phyloP scores from a whole-genome alignment of 2,888 invertebrate genomes.

The Sinodicranocentrus sp. region DNA sequence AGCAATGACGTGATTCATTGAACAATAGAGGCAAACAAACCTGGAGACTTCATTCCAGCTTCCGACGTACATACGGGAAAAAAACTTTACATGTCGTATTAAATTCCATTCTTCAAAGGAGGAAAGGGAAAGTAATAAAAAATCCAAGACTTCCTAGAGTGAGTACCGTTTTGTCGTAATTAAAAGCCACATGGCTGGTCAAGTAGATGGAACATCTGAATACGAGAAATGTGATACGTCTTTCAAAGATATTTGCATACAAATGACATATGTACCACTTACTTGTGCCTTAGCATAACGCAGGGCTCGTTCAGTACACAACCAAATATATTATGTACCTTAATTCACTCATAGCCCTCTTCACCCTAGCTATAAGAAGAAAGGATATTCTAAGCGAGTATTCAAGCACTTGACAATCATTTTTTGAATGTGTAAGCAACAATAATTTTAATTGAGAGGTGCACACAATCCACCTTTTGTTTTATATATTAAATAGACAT shows the following conservation, averaged over 20 bases:
- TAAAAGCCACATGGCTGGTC: not conserved
- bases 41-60: not conserved
- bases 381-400: not conserved
- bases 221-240: not conserved
- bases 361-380: too few relatives aligned
- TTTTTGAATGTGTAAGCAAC: constrained; percentile 7
- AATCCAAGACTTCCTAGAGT: not conserved
- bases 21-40: not conserved
- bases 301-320: not conserved
- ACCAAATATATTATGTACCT: not conserved
- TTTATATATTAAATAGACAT: constrained; percentile 24
- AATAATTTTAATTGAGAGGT: constrained; percentile 34
- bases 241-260: constrained; percentile 22
- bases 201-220: not conserved
- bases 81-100: not conserved
- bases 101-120: not conserved
- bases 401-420: constrained; percentile 16
- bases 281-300: constrained; percentile 8
- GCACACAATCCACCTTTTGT: constrained; percentile 9
- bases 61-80: constrained; percentile 11
- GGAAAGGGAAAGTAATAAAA: constrained; percentile 34
- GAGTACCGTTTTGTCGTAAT: constrained; percentile 37
- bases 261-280: constrained; percentile 20
- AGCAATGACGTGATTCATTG: too few relatives aligned
- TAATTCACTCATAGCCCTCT: too few relatives aligned